Evolutionary conservation across 37 sponge, comb jelly and placozoan genomes (phyloP).

Genomic region (Amphimedon queenslandica): DNA sequence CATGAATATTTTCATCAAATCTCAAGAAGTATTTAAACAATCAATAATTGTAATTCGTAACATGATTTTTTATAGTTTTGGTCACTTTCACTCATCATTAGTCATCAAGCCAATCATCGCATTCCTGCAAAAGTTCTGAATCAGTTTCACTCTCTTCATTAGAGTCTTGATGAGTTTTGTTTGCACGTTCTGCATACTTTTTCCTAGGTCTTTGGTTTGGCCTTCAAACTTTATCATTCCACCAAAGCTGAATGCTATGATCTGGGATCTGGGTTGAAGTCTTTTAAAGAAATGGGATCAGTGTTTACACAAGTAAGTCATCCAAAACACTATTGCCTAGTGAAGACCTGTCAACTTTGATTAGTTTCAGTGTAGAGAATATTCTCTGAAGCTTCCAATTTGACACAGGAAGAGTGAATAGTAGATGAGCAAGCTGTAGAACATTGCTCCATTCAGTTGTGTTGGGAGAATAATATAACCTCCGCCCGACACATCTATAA

Average conservation of each 20-base stretch:
- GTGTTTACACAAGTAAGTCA: conserved; percentile 27
- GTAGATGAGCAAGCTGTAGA: conserved; percentile 10
- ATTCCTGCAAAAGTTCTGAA: background rate
- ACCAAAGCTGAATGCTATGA: conserved; percentile 29
- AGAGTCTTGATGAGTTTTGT: background rate
- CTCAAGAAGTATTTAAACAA: too few relatives aligned
- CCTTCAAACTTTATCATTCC: conserved; percentile 23
- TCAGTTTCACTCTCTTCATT: background rate
- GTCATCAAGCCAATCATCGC: background rate
- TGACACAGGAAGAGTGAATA: conserved; percentile 35
- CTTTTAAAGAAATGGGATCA: background rate
- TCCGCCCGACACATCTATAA: background rate
- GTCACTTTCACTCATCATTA: too few relatives aligned
- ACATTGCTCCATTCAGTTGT: background rate
- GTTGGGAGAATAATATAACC: background rate
- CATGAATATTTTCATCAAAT: too few relatives aligned
- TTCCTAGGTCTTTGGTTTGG: conserved; percentile 13
- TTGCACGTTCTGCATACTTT: background rate
- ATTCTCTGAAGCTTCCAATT: conserved; percentile 42
- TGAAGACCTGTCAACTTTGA: conserved; percentile 20
- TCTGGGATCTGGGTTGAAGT: conserved; percentile 17
- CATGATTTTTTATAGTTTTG: too few relatives aligned
- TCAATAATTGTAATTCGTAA: too few relatives aligned
- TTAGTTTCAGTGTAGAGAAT: conserved; percentile 15
- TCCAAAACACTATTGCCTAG: conserved; percentile 17